These are phyloP conservation scores for Ethmia dodecea DNA, from an alignment of 2,888 invertebrate species.

Conservation along the genomic window DNA sequence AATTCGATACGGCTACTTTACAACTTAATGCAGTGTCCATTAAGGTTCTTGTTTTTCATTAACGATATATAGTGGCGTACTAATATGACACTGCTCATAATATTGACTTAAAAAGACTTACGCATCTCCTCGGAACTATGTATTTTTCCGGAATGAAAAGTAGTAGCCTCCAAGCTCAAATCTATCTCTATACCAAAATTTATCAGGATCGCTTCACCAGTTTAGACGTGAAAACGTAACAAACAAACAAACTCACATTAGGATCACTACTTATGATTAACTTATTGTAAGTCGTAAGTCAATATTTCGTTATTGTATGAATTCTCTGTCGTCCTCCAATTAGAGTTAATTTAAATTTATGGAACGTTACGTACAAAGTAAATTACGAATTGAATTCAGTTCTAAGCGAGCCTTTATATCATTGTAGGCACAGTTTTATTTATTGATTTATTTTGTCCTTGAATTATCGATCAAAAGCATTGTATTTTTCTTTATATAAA, in stretches of 20 bases:
- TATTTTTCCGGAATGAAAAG: too few species aligned
- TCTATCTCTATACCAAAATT: too few species aligned
- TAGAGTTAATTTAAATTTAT: conserved; percentile 57
- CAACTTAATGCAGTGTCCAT: background rate
- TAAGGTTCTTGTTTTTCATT: background rate
- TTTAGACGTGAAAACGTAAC: too few species aligned
- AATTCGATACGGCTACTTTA: background rate
- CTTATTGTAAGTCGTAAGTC: conserved; percentile 21
- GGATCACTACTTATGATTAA: conserved; percentile 11
- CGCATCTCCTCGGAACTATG: too few species aligned
- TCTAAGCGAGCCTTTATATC: conserved; percentile 35
- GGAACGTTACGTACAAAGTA: conserved; percentile 47
- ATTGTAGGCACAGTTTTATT: conserved; percentile 49
- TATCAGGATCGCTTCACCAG: too few species aligned
- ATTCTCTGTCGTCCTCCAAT: conserved; percentile 42
- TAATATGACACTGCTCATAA: too few species aligned
- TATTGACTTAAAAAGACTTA: too few species aligned
- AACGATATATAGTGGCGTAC: too few species aligned
- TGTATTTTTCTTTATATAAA: too few species aligned
- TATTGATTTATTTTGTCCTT: conserved; percentile 50
- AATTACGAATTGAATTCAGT: conserved; percentile 39
- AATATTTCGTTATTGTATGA: conserved; percentile 29
- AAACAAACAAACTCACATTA: too few species aligned
- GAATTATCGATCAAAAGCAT: conserved; percentile 12
- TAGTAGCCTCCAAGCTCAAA: too few species aligned